Percentiles rank a stretch among this genome's conserved stretches.
Conservation (phyloP, 35 echinoderm and acorn worm genomes). For the Nesometra sesokonis region DNA sequence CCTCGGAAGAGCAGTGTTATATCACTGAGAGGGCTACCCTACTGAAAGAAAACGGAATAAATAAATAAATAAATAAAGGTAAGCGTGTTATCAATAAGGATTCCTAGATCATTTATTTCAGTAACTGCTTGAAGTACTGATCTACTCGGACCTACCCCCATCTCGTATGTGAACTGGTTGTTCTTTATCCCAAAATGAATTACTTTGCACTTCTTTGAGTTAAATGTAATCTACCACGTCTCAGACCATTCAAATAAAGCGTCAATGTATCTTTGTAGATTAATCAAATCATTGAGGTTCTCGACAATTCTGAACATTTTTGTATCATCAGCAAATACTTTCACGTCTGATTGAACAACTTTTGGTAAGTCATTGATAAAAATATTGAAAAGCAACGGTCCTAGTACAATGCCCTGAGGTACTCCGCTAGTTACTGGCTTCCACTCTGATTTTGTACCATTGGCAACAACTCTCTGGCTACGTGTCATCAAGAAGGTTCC, state of each 20-base stretch:
- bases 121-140: too few relatives aligned
- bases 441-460: conserved; percentile 1
- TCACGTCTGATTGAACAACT: background rate
- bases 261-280: background rate
- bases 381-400: background rate
- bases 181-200: too few relatives aligned
- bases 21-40: too few relatives aligned
- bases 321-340: background rate
- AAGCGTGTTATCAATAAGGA: too few relatives aligned
- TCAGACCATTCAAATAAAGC: background rate
- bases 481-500: conserved; percentile 14
- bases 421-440: background rate
- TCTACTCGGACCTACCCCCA: background rate
- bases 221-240: background rate
- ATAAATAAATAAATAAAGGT: too few relatives aligned
- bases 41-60: too few relatives aligned
- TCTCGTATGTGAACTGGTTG: background rate
- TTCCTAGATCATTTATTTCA: too few relatives aligned
- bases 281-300: too few relatives aligned
- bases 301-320: too few relatives aligned
- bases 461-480: conserved; percentile 11
- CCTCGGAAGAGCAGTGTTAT: too few relatives aligned
- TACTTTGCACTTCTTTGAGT: background rate
- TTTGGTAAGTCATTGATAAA: background rate
- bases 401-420: background rate